These are phyloP conservation scores for Lasioglossum lativentre DNA, from an alignment of 2,888 invertebrate genomes.

Conservation along the genomic window DNA sequence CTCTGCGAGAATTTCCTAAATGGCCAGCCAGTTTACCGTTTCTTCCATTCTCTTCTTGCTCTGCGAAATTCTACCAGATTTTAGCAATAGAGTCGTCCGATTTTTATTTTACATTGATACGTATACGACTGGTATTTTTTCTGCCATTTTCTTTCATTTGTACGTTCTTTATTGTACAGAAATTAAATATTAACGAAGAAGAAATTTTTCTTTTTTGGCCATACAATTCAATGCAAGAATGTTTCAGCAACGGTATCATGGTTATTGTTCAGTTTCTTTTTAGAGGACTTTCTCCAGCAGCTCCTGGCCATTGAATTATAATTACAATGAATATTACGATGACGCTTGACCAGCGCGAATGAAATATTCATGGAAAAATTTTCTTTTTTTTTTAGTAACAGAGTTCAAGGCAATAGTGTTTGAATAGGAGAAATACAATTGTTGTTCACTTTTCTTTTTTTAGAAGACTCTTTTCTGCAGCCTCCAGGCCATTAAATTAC, in stretches of 20 bases:
- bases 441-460: neutral
- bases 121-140: neutral
- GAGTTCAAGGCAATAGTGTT: neutral
- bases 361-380: neutral
- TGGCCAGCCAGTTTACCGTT: neutral
- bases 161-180: neutral
- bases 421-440: neutral
- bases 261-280: neutral
- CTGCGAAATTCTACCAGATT: neutral
- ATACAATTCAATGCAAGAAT: neutral
- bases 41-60: neutral
- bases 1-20: slow-evolving; percentile 9
- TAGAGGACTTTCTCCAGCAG: neutral
- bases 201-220: neutral
- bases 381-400: neutral
- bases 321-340: neutral
- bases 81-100: neutral
- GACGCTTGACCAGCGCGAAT: neutral
- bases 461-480: neutral
- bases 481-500: neutral
- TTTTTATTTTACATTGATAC: neutral
- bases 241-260: neutral
- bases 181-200: neutral
- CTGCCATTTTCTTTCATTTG: neutral
- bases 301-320: neutral